A percentile compares a stretch with the other conserved stretches of the same genome.
Conservation (phyloP, 2,888 invertebrate genomes). For the Aricia artaxerxes region DNA sequence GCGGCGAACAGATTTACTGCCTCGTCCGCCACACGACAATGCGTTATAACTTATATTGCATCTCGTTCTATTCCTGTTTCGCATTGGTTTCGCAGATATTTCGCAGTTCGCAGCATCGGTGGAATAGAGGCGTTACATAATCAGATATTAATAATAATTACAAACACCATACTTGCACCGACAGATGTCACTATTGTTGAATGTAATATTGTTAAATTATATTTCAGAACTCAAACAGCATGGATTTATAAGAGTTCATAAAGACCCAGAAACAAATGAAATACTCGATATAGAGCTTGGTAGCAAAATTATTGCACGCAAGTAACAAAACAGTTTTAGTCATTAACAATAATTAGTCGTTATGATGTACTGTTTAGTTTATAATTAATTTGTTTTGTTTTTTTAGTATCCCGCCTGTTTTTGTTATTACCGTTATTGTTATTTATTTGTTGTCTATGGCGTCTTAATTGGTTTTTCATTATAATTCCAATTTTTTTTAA, state of each 20-base stretch:
- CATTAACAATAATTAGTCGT: neutral
- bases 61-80: too few species aligned
- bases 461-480: neutral
- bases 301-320: slow-evolving; percentile 41
- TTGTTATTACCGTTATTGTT: neutral
- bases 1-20: too few species aligned
- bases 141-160: too few species aligned
- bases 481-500: neutral
- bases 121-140: too few species aligned
- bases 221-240: slow-evolving; percentile 66
- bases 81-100: too few species aligned
- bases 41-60: too few species aligned
- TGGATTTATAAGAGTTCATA: slow-evolving; percentile 55
- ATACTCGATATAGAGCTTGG: slow-evolving; percentile 57
- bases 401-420: neutral
- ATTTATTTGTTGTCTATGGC: neutral
- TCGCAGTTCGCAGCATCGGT: too few species aligned
- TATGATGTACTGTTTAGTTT: neutral
- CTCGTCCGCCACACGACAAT: too few species aligned
- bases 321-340: neutral
- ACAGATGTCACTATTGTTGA: neutral
- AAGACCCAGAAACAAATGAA: slow-evolving; percentile 56
- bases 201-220: neutral
- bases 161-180: neutral
- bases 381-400: slow-evolving; percentile 8